These are phyloP conservation scores for Microhierax caerulescens DNA, from an alignment of 2,797 vertebrate species.

Conservation along the genomic window DNA sequence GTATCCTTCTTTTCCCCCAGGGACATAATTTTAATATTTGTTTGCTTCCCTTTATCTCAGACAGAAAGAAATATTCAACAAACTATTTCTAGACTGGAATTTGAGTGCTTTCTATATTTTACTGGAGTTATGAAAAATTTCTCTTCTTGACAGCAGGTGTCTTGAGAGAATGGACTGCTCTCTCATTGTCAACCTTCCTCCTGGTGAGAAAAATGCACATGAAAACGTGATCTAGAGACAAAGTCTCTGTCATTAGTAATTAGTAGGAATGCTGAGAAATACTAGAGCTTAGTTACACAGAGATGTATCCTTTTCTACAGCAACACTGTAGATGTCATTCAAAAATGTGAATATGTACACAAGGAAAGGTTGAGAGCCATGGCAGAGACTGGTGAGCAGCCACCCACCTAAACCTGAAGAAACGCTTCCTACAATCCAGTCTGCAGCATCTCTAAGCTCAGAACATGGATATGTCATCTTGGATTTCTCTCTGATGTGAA, in stretches of 20 bases:
- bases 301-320: background rate
- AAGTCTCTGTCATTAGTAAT: background rate
- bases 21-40: background rate
- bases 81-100: background rate
- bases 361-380: background rate
- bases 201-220: background rate
- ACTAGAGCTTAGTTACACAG: background rate
- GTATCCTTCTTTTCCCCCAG: background rate
- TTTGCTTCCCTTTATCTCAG: background rate
- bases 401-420: background rate
- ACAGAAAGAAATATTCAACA: background rate
- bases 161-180: background rate
- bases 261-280: background rate
- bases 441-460: background rate
- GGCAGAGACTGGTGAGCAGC: background rate
- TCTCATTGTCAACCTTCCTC: background rate
- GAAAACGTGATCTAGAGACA: background rate
- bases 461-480: background rate
- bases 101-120: background rate
- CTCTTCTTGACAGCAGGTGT: background rate
- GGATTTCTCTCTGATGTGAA: background rate
- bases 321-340: background rate
- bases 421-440: background rate
- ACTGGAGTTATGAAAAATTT: background rate
- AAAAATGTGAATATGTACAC: rapidly evolving